Evolutionary conservation across 2,113 vertebrate species (phyloP).

Genomic region (Antechinus flavipes): DNA sequence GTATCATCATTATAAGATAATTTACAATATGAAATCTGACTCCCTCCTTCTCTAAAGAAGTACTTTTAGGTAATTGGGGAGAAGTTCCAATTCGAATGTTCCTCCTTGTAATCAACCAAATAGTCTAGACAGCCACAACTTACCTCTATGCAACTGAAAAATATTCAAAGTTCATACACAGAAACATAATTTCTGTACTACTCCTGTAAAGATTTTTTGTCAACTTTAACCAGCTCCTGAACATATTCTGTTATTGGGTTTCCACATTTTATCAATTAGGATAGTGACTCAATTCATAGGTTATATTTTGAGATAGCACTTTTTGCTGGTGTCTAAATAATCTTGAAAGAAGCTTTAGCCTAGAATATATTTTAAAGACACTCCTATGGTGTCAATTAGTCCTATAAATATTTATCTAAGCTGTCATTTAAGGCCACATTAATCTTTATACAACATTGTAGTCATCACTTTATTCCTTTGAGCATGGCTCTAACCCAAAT

Average conservation of each 20-base stretch:
- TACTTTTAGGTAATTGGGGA: neutral
- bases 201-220: neutral
- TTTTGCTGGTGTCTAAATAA: constrained; percentile 59
- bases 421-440: constrained; percentile 48
- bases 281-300: constrained; percentile 42
- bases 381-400: constrained; percentile 43
- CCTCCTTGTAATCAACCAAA: constrained; percentile 58
- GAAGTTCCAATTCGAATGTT: constrained; percentile 24
- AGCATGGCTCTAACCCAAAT: constrained; percentile 32
- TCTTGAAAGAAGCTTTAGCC: constrained; percentile 33
- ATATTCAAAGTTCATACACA: constrained; percentile 67
- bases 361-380: constrained; percentile 46
- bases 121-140: constrained; percentile 50
- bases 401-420: constrained; percentile 63
- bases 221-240: neutral
- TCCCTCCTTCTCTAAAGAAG: neutral
- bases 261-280: constrained; percentile 41
- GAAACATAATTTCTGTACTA: constrained; percentile 61
- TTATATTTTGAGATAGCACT: constrained; percentile 3
- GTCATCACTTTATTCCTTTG: constrained; percentile 17
- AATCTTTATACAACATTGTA: constrained; percentile 43
- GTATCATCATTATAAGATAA: constrained; percentile 1
- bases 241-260: constrained; percentile 10
- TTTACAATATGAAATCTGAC: neutral
- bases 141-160: constrained; percentile 62